Evolutionary conservation across 2,113 vertebrate species (phyloP).

Genomic region (Solenodon paradoxus): DNA sequence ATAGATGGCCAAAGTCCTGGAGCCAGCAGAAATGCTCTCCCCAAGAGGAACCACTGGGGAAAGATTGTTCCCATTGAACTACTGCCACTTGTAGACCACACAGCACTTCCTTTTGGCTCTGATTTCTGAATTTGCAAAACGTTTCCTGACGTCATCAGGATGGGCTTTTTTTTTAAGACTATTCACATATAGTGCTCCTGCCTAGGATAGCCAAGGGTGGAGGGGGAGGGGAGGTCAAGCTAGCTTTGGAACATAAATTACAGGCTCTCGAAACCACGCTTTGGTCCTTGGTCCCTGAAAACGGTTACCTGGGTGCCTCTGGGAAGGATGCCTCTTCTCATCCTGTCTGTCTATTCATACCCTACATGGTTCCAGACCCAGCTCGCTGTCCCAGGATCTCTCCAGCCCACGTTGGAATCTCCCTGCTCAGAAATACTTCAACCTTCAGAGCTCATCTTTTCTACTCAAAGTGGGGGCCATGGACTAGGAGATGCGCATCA

Average conservation of each 20-base stretch:
- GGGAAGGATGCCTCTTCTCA: accelerated
- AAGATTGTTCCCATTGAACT: constrained; percentile 45
- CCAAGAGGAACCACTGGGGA: neutral
- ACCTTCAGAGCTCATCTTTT: neutral
- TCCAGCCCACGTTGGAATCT: neutral
- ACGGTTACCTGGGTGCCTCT: neutral
- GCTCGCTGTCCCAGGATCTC: neutral
- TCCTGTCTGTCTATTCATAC: neutral
- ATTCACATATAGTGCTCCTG: neutral
- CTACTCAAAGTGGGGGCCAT: neutral
- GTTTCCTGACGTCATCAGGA: constrained; percentile 28
- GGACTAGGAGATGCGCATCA: neutral
- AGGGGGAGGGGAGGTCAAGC: neutral
- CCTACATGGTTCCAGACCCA: neutral
- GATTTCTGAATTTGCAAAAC: constrained; percentile 73
- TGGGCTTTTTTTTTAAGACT: neutral
- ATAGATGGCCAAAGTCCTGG: constrained; percentile 56
- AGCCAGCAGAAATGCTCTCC: constrained; percentile 68
- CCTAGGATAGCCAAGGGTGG: neutral
- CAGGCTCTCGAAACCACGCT: neutral
- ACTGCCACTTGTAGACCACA: neutral
- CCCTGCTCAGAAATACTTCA: neutral
- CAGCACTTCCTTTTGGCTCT: constrained; percentile 72
- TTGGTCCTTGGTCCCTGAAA: neutral
- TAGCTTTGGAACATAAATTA: neutral